Conservation (phyloP, 2,113 vertebrate species). For the Epinephelus lanceolatus region DNA sequence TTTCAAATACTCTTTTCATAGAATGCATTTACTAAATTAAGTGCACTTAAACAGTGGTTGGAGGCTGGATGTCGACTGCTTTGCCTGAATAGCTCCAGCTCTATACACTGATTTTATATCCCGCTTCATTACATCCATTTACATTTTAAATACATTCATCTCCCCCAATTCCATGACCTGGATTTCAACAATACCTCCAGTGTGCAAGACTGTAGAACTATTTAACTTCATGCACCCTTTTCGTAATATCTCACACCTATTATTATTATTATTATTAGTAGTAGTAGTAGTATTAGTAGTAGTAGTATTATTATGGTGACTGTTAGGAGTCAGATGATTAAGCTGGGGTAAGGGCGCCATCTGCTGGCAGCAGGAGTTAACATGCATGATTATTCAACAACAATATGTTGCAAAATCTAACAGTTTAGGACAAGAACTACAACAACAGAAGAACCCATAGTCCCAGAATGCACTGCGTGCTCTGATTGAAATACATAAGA, state of each 20-base stretch:
- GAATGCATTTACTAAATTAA: background rate
- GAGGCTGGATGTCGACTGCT: background rate
- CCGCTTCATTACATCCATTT: background rate
- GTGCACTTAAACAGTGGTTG: background rate
- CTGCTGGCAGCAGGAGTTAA: conserved; percentile 12
- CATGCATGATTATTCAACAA: background rate
- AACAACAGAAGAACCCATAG: background rate
- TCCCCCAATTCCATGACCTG: background rate
- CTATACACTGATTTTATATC: background rate
- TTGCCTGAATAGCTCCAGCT: background rate
- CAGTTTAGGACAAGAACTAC: background rate
- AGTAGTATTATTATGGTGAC: background rate
- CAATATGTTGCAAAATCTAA: background rate
- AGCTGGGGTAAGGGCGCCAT: background rate
- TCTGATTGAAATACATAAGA: background rate
- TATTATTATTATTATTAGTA: too few species aligned
- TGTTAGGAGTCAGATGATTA: too few species aligned
- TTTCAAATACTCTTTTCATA: background rate
- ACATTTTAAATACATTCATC: background rate
- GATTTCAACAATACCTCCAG: conserved; percentile 6
- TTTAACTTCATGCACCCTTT: background rate
- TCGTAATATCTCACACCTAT: too few species aligned
- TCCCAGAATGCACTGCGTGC: conserved; percentile 2
- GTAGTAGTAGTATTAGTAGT: too few species aligned
- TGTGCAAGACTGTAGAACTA: background rate